A percentile compares a stretch with the other conserved stretches of the same genome.
Conservation (phyloP, 2,888 invertebrate species). For the Clanis bilineata region DNA sequence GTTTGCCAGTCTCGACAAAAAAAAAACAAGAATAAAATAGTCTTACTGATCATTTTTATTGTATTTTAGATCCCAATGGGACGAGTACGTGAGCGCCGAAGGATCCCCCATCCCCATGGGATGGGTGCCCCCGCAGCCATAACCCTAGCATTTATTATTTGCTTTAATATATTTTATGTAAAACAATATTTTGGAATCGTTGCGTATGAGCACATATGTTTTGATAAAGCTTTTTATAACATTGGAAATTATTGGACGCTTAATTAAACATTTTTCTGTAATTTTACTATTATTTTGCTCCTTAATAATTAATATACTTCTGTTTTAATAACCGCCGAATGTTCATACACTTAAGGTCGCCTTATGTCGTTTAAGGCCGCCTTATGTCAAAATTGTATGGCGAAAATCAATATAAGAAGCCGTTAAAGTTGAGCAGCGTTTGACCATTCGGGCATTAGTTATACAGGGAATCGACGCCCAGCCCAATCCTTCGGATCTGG, state of each 20-base stretch:
- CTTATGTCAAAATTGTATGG: too few relatives aligned
- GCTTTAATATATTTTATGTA: constrained; percentile 14
- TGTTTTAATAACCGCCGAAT: neutral
- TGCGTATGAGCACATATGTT: constrained; percentile 21
- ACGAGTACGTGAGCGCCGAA: constrained; percentile 59
- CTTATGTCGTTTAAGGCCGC: too few relatives aligned
- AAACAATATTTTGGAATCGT: constrained; percentile 21
- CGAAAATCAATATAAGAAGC: too few relatives aligned
- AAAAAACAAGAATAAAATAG: too few relatives aligned
- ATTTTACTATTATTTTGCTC: neutral
- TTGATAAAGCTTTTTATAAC: constrained; percentile 20
- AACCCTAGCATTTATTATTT: constrained; percentile 8
- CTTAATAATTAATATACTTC: neutral
- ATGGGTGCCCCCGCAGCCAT: constrained; percentile 83
- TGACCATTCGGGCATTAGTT: too few relatives aligned
- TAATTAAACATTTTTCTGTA: neutral
- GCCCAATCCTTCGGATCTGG: too few relatives aligned
- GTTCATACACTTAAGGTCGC: too few relatives aligned
- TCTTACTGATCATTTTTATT: neutral
- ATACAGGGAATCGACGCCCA: too few relatives aligned
- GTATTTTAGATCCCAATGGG: constrained; percentile 79
- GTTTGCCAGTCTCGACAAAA: too few relatives aligned
- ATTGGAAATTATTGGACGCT: neutral
- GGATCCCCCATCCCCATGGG: constrained; percentile 86
- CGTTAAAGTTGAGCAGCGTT: too few relatives aligned